Base-by-base conservation (phyloP, 92 coral and sea anemone genomes). In the Plumapathes pennacea region DNA sequence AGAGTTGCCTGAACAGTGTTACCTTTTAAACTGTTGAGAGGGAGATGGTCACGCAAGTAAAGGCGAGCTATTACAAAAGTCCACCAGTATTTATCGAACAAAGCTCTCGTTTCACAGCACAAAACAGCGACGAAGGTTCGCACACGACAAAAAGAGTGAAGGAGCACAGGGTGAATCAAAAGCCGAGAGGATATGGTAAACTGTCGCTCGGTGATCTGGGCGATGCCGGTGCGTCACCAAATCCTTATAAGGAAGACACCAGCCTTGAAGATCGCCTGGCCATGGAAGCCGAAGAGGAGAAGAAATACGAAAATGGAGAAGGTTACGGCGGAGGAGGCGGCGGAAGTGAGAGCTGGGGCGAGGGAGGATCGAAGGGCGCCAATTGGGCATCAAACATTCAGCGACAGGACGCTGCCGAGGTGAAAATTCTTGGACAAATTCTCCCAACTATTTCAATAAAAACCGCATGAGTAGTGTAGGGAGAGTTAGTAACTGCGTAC, bases 261-360 rank as follows among this genome's bases (percentile, higher is more conserved):
- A 74, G 72, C 17, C 74, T 92, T 22, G 96, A 88, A 53, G 96
- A 88, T 58, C 78, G 96, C 20, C 57, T 92, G 54, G 98, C 98
- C 11, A 63, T 92, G 77, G 98, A 92, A 32, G 98, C 98, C 10
- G 98, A 92, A 50, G 98, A 92, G 42, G 96, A 92, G 54, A 92
- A 92, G 73, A 92, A 92, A 58, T 84, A 84, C 59, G 96, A 85
- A 54, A 71, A 81, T 11, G 89, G 89, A n/a, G 83, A 76, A 26
- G 69, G 76, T 15, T 84, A 85, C 42, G 89, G 88, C 38, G 72
- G 80, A 10, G 75, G 71, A 6, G 84, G 67, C 19, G 85, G 86
- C 39, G 82, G 86, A 4, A 79, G 71, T 5, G 89, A 85, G n/a
- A 68, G 81, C 34, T 80, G 68, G 17, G 57, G 57, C 10, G 56